Evolutionary conservation across 2,113 vertebrate genomes (phyloP).

Genomic region (Chrysemys picta): DNA sequence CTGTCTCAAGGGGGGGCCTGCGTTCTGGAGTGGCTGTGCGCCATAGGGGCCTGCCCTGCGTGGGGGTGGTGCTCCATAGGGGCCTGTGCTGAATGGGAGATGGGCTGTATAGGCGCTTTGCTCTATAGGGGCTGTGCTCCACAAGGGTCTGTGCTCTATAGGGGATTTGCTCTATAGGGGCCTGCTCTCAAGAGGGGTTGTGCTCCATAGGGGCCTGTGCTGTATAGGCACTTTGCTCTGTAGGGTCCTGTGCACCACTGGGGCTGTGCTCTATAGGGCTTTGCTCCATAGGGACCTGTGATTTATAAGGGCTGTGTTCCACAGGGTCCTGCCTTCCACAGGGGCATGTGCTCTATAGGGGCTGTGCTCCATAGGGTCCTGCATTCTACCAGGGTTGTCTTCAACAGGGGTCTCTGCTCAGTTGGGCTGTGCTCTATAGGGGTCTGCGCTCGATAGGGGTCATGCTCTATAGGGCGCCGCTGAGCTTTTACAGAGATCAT

Average conservation of each 20-base stretch:
- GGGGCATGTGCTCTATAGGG: fast-evolving
- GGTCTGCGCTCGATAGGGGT: too few relatives aligned
- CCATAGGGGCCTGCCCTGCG: not conserved
- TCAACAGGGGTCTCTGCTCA: not conserved
- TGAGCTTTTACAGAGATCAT: not conserved
- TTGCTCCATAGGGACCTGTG: not conserved
- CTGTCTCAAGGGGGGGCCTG: not conserved
- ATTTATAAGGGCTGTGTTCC: fast-evolving
- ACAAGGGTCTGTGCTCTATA: not conserved
- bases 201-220: not conserved
- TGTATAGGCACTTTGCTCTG: not conserved
- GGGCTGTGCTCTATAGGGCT: fast-evolving
- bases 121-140: not conserved
- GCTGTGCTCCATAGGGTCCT: not conserved
- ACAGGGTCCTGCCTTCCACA: not conserved
- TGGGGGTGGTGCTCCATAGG: too few relatives aligned
- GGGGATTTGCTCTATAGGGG: not conserved
- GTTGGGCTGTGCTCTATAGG: too few relatives aligned
- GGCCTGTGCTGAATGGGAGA: too few relatives aligned
- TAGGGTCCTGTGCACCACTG: not conserved
- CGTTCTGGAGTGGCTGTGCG: not conserved
- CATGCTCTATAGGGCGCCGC: too few relatives aligned
- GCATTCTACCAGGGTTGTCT: not conserved
- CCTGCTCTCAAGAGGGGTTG: not conserved
- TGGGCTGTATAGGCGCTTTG: not conserved